These are phyloP conservation scores for Amblyjoppa proteus DNA, from an alignment of 2,888 invertebrate genomes.

Conservation along the genomic window DNA sequence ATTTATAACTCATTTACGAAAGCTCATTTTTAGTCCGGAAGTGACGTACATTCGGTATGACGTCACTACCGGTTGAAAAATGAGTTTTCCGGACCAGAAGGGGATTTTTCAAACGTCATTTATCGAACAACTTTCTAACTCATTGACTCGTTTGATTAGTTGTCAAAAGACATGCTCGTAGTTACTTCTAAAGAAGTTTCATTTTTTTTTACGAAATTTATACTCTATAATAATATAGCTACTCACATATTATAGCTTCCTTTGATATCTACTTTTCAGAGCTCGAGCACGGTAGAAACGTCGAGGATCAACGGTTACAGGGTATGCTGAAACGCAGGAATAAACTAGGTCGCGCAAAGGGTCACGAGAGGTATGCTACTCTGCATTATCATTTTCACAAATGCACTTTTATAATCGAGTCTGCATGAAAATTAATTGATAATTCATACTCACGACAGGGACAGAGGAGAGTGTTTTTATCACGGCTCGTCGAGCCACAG, in stretches of 20 bases:
- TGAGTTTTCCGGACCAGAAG: background rate
- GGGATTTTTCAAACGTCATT: no score
- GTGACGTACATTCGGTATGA: background rate
- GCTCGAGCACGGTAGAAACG: slow-evolving; percentile 73
- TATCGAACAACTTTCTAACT: slow-evolving; percentile 66
- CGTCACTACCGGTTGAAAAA: background rate
- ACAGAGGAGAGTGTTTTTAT: slow-evolving; percentile 74
- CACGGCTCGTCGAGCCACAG: slow-evolving; percentile 73
- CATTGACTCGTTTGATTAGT: background rate
- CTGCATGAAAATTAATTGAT: slow-evolving; percentile 8
- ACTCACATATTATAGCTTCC: background rate
- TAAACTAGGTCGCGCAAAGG: slow-evolving; percentile 72
- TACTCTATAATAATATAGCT: background rate
- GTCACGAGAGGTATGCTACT: slow-evolving; percentile 71
- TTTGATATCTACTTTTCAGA: slow-evolving; percentile 71
- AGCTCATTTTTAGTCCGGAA: no score
- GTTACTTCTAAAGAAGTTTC: slow-evolving; percentile 1
- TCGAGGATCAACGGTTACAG: slow-evolving; percentile 75
- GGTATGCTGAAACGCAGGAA: slow-evolving; percentile 73
- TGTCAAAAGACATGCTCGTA: slow-evolving; percentile 4
- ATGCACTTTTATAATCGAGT: background rate
- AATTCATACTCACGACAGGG: slow-evolving; percentile 55
- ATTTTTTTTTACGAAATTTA: background rate
- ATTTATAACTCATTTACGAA: no score
- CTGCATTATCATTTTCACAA: slow-evolving; percentile 14